phyloP scores from a whole-genome alignment of 2,113 vertebrate genomes.

The Erpornis zantholeuca region DNA sequence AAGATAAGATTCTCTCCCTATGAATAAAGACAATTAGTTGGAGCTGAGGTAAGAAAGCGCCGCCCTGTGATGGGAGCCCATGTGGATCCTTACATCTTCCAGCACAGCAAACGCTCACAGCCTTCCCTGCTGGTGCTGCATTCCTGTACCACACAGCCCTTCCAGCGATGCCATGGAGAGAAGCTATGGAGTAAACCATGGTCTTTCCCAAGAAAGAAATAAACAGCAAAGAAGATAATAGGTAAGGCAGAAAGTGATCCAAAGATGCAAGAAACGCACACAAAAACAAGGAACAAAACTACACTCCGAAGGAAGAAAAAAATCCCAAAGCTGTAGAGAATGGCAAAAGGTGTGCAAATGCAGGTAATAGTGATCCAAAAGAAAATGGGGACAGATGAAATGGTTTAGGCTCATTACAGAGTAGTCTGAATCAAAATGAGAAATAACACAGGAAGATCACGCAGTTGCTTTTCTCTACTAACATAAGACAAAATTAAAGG shows the following conservation, averaged over 20 bases:
- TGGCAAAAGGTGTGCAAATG: not conserved
- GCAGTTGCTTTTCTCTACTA: not conserved
- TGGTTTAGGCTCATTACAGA: not conserved
- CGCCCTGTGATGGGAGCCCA: not conserved
- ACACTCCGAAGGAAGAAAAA: not conserved
- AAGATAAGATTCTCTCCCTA: not conserved
- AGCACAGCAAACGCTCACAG: not conserved
- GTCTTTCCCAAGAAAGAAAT: not conserved
- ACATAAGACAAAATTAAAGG: not conserved
- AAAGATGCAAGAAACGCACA: not conserved
- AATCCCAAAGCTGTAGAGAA: not conserved
- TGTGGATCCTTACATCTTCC: not conserved
- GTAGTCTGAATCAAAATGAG: not conserved
- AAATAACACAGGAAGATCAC: not conserved
- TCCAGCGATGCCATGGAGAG: accelerated
- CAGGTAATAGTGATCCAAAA: not conserved
- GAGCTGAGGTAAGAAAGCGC: not conserved
- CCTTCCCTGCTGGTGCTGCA: not conserved
- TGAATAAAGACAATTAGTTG: not conserved
- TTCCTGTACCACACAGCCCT: not conserved
- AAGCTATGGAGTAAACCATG: not conserved
- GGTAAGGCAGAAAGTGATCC: not conserved
- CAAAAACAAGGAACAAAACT: not conserved
- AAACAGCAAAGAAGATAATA: not conserved
- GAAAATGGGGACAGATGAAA: not conserved